Conservation (phyloP, 2,113 vertebrate genomes). For the Microtus richardsoni region DNA sequence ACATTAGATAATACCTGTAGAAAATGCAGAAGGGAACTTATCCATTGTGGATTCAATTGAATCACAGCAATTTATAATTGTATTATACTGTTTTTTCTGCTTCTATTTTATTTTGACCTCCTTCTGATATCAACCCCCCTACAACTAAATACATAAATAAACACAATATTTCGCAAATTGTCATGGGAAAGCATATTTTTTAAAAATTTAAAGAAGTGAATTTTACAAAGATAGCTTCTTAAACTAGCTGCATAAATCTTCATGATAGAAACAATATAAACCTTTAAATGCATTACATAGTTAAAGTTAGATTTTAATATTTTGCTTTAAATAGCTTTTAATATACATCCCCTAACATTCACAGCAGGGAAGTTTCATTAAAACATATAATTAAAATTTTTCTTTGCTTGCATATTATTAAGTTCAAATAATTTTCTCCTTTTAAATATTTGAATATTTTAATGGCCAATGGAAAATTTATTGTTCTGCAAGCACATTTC, state of each 20-base stretch:
- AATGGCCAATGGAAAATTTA: not conserved
- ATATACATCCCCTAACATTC: not conserved
- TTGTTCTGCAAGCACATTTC: not conserved
- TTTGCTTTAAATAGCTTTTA: conserved; percentile 11
- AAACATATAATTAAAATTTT: not conserved
- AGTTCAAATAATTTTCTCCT: not conserved
- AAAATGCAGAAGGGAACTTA: not conserved
- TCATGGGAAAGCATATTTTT: not conserved
- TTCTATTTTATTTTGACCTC: not conserved
- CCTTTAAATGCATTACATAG: not conserved
- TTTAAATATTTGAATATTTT: conserved; percentile 3
- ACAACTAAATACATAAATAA: not conserved
- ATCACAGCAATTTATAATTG: not conserved
- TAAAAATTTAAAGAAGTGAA: not conserved
- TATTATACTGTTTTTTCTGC: not conserved
- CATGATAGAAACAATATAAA: conserved; percentile 3
- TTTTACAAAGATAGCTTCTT: not conserved
- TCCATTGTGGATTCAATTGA: not conserved
- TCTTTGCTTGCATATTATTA: not conserved
- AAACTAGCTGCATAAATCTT: not conserved
- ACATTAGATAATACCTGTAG: not conserved
- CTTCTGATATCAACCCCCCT: not conserved
- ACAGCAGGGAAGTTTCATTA: not conserved
- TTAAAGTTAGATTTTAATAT: not conserved
- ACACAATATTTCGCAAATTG: not conserved